Conservation (phyloP, 2,888 invertebrate genomes). For the Opisthograptis luteolata region DNA sequence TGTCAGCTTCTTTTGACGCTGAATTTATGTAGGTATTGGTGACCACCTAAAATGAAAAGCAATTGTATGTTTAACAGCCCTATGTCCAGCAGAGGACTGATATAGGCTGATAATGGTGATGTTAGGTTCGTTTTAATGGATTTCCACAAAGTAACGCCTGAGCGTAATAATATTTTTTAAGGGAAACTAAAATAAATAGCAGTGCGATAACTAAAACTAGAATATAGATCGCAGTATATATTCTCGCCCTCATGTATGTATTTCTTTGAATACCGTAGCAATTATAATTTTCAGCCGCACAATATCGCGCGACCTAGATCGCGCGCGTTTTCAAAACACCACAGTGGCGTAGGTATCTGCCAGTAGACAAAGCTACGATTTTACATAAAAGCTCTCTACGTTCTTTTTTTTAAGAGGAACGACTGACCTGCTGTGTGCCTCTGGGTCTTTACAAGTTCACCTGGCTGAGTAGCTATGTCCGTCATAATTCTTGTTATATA, state of each 20-base stretch:
- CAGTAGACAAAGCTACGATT: conserved; percentile 7
- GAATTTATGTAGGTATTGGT: too few species aligned
- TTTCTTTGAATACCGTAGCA: conserved; percentile 38
- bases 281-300: conserved; percentile 39
- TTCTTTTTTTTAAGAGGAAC: neutral
- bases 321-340: conserved; percentile 29
- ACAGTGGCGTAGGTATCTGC: conserved; percentile 3
- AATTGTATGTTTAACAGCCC: too few species aligned
- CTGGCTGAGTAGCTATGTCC: too few species aligned
- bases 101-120: too few species aligned
- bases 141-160: neutral
- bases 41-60: too few species aligned
- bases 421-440: too few species aligned
- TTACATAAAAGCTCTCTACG: neutral
- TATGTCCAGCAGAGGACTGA: too few species aligned
- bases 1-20: too few species aligned
- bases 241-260: conserved; percentile 28
- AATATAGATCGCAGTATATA: conserved; percentile 24
- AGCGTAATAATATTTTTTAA: conserved; percentile 2
- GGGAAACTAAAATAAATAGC: neutral
- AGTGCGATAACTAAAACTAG: conserved; percentile 12
- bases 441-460: too few species aligned
- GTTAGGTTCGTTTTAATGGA: too few species aligned
- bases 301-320: conserved; percentile 39
- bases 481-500: too few species aligned